Base-by-base conservation (phyloP, 2,113 vertebrate species). In the Pachycephala philippinensis region DNA sequence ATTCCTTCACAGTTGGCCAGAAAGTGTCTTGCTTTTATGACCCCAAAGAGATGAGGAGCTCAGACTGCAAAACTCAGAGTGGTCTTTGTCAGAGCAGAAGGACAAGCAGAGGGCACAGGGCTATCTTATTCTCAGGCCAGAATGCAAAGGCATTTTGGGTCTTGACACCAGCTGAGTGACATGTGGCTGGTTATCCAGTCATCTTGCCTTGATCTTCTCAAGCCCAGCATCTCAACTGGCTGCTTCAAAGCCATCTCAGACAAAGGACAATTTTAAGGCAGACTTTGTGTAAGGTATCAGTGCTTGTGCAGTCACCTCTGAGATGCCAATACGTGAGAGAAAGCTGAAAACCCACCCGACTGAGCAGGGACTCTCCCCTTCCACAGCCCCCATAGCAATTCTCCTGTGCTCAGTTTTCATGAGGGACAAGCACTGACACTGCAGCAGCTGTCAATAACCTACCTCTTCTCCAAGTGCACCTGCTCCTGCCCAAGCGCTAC, bases 361-460 rank as follows among this genome's bases (percentile, higher is more conserved):
- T 8, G 4, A 77, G 28, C 20, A 65, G 15, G 6, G 13, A 22
- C 17, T 42, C 26, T 56, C 7, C 8, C 4, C 15, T 39, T 69
- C 44, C 13, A 42, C 23, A 66, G 30, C 12, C 6, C 15, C 9
- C 2, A 0, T 19, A 6, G 19, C 31, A 8, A 2, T 45, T 89
- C 49, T 89, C 21, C 37, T n/a, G 31, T 35, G 19, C 14, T 57
- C 10, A 9, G 2, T 14, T 59, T 31, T 21, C 24, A 5, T 5
- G 9, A 84, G 14, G 24, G 19, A 53, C 31, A 54, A 88, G 14
- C 35, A 35, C 12, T 69, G 37, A 24, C 45, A 53, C 40, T 74
- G 53, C 59, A 77, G 44, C 31, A 71, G 28, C 42, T 50, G 11
- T 17, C 42, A 47, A 21, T 14, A 76, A 53, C 10, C 20, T 18